These are phyloP conservation scores for Muscicapa adusta DNA, from an alignment of 2,113 vertebrate species.

Conservation along the genomic window DNA sequence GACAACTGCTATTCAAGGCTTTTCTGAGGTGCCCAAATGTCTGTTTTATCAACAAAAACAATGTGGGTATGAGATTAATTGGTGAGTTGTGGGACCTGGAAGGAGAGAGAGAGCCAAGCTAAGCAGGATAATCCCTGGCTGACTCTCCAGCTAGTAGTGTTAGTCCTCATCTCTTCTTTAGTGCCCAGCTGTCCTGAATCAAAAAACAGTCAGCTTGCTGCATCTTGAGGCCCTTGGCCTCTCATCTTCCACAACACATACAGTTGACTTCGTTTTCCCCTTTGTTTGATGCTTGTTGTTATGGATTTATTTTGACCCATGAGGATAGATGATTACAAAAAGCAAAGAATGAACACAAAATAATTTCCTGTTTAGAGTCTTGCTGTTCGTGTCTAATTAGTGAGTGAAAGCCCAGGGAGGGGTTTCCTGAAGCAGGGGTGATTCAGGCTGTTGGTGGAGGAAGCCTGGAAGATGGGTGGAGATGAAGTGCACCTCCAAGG, in stretches of 20 bases:
- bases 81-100: not conserved
- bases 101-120: not conserved
- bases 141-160: not conserved
- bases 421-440: not conserved
- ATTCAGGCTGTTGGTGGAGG: not conserved
- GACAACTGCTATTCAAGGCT: not conserved
- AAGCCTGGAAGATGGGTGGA: not conserved
- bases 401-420: not conserved
- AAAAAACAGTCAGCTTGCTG: not conserved
- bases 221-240: not conserved
- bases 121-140: not conserved
- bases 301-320: conserved; percentile 12
- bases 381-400: not conserved
- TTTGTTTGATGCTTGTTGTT: conserved; percentile 22
- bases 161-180: not conserved
- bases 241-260: not conserved
- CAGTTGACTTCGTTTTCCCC: not conserved
- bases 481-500: not conserved
- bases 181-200: not conserved
- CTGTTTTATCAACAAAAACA: not conserved
- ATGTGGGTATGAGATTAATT: not conserved
- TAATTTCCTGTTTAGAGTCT: conserved; percentile 17
- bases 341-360: not conserved
- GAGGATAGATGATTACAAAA: conserved; percentile 8
- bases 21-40: not conserved